Conservation (phyloP, 1,140 invertebrate genomes). For the Sweltsa coloradensis region DNA sequence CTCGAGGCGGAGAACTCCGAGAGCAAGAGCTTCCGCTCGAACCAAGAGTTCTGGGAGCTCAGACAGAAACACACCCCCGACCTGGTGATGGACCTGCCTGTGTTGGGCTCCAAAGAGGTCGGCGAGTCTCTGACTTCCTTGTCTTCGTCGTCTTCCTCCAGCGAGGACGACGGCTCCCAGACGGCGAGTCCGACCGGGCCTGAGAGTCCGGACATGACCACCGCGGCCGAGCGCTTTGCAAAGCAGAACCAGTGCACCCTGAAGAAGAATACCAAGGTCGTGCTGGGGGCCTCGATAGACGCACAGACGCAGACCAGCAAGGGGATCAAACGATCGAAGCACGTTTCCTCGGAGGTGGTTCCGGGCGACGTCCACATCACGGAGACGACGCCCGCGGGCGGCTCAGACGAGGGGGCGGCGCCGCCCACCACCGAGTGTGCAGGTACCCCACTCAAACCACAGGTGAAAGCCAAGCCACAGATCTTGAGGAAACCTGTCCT, state of each 20-base stretch:
- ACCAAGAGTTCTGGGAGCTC: slow-evolving; percentile 37
- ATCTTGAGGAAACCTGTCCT: slow-evolving; percentile 54
- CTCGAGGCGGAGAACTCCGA: slow-evolving; percentile 22
- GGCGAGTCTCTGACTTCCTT: slow-evolving; percentile 10
- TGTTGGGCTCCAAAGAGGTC: slow-evolving; percentile 33
- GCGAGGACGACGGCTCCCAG: slow-evolving; percentile 17
- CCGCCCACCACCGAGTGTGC: slow-evolving; percentile 27
- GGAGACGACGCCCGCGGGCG: slow-evolving; percentile 20
- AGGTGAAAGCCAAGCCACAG: slow-evolving; percentile 58
- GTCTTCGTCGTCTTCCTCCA: slow-evolving; percentile 15
- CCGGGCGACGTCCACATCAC: slow-evolving; percentile 16
- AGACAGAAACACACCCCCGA: slow-evolving; percentile 65
- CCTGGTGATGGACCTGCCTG: slow-evolving; percentile 76
- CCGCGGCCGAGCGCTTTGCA: slow-evolving; percentile 58
- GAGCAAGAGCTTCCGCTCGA: slow-evolving; percentile 14
- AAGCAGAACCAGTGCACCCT: slow-evolving; percentile 70
- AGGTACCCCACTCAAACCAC: slow-evolving; percentile 47
- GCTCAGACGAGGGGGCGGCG: slow-evolving; percentile 2
- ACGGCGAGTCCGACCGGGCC: slow-evolving; percentile 28
- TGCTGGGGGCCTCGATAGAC: slow-evolving; percentile 17
- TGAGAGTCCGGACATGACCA: slow-evolving; percentile 55
- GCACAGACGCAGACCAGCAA: slow-evolving; percentile 21
- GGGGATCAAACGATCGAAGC: slow-evolving; percentile 10
- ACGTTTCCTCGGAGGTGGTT: slow-evolving; percentile 6
- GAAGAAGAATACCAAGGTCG: slow-evolving; percentile 55